Evolutionary conservation across 2,888 invertebrate genomes (phyloP), one percentile per base, ranked within the genome.

Genomic region (Orthonevra nobilis): DNA sequence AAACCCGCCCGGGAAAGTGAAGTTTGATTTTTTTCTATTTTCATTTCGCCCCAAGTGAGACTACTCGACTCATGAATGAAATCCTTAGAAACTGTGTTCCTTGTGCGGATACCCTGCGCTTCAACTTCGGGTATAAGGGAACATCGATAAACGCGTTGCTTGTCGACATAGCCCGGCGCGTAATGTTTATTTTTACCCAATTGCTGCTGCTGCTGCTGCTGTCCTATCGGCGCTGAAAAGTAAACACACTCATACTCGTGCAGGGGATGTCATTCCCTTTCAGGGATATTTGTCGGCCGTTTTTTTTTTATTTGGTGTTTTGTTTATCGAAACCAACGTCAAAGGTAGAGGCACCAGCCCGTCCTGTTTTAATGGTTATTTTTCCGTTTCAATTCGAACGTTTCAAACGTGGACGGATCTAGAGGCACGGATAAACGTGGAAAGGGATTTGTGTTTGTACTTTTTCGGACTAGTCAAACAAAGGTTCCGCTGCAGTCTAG

Each of bases 391-490:
- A 70, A 61, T 70, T 61, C 54, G 32, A 44, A 40, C 50, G 40
- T 58, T 42, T 2, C 23, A 20, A 52, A 14, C 28, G 34, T 44
- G 23, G 17, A 17, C 23, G 5, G n/a, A n/a, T n/a, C n/a, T n/a
- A n/a, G 15, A 15, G 1, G 23, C 17, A 48, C 7, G 7, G 10
- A 17, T 26, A 26, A 12, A n/a, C n/a, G n/a, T n/a, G n/a, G n/a
- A n/a, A n/a, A 0, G 15, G 15, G 7, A n/a, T 14, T 15, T 44
- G n/a, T 56, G 26, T 28, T 36, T 26, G 28, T 30, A 34, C 19
- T 19, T 32, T 60, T 44, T 66, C 5, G 54, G 79, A 68, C 48
- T 77, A 66, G 73, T 68, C 73, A 66, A 79, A 79, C 73, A 79
- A 64, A n/a, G n/a, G n/a, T n/a, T n/a, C n/a, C n/a, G n/a, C n/a